Evolutionary conservation across 92 coral and sea anemone genomes (phyloP), one percentile per base, ranked within the genome.

Genomic region (Chrysogorgia sp.): DNA sequence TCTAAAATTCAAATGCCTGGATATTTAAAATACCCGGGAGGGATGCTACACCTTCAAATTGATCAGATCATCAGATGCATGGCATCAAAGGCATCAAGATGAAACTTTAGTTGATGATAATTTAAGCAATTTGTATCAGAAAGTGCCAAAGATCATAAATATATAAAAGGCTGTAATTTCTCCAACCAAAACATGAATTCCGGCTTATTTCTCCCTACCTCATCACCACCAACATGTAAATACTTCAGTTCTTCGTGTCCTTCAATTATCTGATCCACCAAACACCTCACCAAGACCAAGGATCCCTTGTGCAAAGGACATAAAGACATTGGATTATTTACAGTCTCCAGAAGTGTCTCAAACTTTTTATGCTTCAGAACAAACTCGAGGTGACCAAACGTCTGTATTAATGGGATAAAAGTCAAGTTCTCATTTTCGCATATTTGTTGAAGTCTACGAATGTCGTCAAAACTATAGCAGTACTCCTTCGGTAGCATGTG

Each of bases 301-400:
- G 97, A 81, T 58, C 90, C 91, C 55, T 88, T 86, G 49, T 92
- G 80, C 28, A 70, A 82, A 9, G 97, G 97, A 47, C 97, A 92
- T 10, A 90, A 40, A 0, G 97, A 89, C 64, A 86, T 92, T 9
- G 91, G 88, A 79, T 82, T 86, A 31, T 71, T 53, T 0, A 19
- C 58, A 33, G 93, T 89, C 56, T 92, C 97, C 40, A 90, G 75
- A 30, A 89, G 65, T 12, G 67, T 63, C 10, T 85, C 88, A 82
- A 92, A 92, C 55, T 78, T 58, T 48, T 79, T 66, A 57, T 92
- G 93, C 76, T 90, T 89, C 61, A 92, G 52, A 8, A 91, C 91
- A 81, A 91, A 91, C 89, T 91, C 97, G 60, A 91, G 77, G 74
- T 91, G 97, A 12, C 97, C 97, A 75, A 91, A 91, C 34, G 97